Base-by-base conservation (phyloP, 2,888 invertebrate species). In the Punctoribates punctum region DNA sequence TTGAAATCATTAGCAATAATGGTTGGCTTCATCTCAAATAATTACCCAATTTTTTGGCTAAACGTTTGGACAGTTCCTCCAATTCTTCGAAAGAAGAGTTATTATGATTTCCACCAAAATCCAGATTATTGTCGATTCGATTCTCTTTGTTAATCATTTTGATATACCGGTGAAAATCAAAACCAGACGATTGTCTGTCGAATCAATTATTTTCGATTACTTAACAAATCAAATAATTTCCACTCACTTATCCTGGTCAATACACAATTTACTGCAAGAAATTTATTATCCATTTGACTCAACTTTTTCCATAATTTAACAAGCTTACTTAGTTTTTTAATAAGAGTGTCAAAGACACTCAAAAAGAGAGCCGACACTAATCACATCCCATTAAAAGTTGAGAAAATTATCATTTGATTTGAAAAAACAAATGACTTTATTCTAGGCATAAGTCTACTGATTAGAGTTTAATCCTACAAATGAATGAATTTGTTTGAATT, bases 21-120 rank as follows among this genome's bases (percentile, higher is more conserved):
- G 2, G 5, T 46, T 48, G 23, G 20, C n/a, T 23, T 51, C 20
- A 51, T n/a, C 4, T 17, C 11, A 5, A 38, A 73, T 27, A 51
- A n/a, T 51, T 42, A 75, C 75, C 75, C 72, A 76, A 42, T 73
- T 76, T 76, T 65, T 76, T 76, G 46, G 42, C 73, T 1, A 76
- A 48, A 38, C 38, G 46, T 73, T 76, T 76, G 13, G 73, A 46
- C 9, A 76, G 57, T 4, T 76, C 51, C 62, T 76, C 73, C 38
- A 76, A 60, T 29, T 73, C 73, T 27, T 76, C 76, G 54, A 60
- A 76, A 38, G 76, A 51, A 23, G 54, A 1, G 17, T 70, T 1
- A 1, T 34, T 46, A 23, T 6, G 25, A 42, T 8, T 70, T 13
- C 8, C 8, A 23, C 13, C 25, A 42, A 38, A 46, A 17, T 46